Percentiles rank a stretch among this genome's conserved stretches.
These are phyloP conservation scores for Turdus rufiventris DNA, from an alignment of 2,113 vertebrate genomes.

Conservation along the genomic window DNA sequence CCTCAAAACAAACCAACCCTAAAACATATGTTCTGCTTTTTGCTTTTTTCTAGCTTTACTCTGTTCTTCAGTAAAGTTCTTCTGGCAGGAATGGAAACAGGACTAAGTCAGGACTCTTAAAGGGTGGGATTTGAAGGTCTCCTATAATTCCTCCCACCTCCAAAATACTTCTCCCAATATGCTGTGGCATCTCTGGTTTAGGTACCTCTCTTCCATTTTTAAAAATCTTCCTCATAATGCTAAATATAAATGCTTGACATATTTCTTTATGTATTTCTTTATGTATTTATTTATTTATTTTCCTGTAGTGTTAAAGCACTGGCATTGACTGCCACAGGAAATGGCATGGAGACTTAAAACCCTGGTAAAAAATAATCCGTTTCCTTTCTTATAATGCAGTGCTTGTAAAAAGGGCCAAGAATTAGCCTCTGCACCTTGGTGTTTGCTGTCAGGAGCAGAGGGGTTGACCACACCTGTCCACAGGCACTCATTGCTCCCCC, in stretches of 20 bases:
- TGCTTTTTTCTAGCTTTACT: background rate
- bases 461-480: background rate
- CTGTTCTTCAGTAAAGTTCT: background rate
- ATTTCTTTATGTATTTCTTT: too few species aligned
- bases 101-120: background rate
- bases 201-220: background rate
- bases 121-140: background rate
- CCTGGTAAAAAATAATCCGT: background rate
- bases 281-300: too few species aligned
- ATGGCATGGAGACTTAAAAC: background rate
- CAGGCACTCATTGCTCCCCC: background rate
- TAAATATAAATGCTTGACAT: background rate
- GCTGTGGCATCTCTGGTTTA: background rate
- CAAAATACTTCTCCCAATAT: background rate
- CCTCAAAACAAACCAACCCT: accelerated
- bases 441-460: background rate
- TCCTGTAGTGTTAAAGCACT: background rate
- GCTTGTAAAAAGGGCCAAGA: background rate
- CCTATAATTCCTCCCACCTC: background rate
- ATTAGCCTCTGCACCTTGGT: background rate
- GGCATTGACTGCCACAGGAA: background rate
- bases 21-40: background rate
- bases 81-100: background rate
- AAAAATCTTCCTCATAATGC: background rate
- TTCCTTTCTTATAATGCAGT: background rate